These are phyloP conservation scores for Ctenoplectra terminalis DNA, from an alignment of 1,140 invertebrate species.

Conservation along the genomic window DNA sequence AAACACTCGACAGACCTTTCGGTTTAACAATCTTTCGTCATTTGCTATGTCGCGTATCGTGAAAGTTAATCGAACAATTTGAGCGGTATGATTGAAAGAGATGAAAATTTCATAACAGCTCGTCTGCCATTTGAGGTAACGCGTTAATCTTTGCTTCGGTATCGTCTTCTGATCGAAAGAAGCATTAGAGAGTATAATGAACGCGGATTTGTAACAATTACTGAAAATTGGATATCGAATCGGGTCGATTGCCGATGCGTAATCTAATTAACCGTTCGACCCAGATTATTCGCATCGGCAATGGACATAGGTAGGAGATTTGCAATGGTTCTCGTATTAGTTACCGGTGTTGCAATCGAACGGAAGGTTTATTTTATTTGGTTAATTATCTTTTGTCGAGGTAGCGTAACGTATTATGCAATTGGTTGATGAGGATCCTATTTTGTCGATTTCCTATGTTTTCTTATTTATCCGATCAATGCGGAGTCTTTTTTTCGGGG, in stretches of 20 bases:
- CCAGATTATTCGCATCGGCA: background rate
- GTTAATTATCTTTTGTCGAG: too few relatives aligned
- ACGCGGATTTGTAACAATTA: background rate
- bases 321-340: background rate
- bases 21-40: too few relatives aligned
- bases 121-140: background rate
- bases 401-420: too few relatives aligned
- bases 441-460: too few relatives aligned
- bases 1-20: too few relatives aligned
- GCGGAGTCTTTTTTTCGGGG: too few relatives aligned
- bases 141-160: background rate
- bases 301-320: background rate
- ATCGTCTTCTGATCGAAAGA: background rate
- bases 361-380: too few relatives aligned
- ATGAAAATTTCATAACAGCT: conserved; percentile 11
- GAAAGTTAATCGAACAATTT: conserved; percentile 8
- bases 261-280: background rate
- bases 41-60: background rate
- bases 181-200: background rate
- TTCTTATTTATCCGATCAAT: too few relatives aligned
- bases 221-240: background rate
- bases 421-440: too few relatives aligned
- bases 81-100: background rate
- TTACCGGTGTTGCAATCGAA: too few relatives aligned
- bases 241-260: background rate